Conservation (phyloP, 2,797 vertebrate species). For the Gallirallus australis region DNA sequence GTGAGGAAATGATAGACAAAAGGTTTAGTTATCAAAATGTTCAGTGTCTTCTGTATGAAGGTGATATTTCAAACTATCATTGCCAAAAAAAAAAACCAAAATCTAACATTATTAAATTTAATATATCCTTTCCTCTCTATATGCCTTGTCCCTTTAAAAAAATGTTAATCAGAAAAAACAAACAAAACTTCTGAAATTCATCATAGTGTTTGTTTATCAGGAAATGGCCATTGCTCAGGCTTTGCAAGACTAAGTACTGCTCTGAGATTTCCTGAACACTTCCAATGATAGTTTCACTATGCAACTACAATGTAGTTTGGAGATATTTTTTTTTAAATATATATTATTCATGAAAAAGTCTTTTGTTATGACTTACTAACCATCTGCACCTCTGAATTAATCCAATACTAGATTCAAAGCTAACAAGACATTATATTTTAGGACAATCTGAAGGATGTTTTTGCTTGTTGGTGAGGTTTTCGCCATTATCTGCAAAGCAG, state of each 20-base stretch:
- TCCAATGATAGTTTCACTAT: not conserved
- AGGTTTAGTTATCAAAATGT: not conserved
- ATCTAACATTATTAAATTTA: not conserved
- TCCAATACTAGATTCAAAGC: not conserved
- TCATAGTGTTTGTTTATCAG: not conserved
- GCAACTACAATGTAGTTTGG: not conserved
- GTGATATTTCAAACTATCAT: not conserved
- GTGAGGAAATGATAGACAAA: not conserved
- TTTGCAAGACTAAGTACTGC: not conserved
- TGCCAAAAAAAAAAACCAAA: too few species aligned
- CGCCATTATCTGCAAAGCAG: not conserved
- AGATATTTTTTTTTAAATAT: not conserved
- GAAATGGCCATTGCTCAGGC: not conserved
- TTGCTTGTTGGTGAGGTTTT: not conserved
- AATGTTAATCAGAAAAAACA: not conserved
- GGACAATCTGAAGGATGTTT: not conserved
- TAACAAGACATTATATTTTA: not conserved
- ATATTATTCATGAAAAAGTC: not conserved
- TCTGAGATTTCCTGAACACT: not conserved
- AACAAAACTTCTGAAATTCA: not conserved
- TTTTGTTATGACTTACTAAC: not conserved
- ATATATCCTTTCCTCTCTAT: not conserved
- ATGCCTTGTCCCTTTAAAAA: not conserved
- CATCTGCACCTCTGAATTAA: not conserved
- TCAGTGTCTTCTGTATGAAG: not conserved